Conservation (phyloP, 92 coral and sea anemone species). For the Epizoanthus fatuus region DNA sequence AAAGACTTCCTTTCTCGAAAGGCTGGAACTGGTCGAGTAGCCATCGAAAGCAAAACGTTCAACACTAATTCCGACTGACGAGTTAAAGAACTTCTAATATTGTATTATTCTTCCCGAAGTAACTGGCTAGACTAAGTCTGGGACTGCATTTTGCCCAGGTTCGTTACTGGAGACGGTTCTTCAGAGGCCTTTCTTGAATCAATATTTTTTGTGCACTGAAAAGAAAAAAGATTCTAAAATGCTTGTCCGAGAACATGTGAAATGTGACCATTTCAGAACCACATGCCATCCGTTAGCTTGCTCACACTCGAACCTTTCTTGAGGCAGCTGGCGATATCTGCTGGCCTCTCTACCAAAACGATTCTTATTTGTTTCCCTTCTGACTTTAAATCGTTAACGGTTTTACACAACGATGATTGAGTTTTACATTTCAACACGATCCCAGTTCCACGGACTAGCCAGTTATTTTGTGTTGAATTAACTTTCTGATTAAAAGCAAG, state of each 20-base stretch:
- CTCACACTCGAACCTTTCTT: too few species aligned
- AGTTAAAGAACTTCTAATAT: background rate
- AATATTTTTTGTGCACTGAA: too few species aligned
- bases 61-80: background rate
- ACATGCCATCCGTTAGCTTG: too few species aligned
- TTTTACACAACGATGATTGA: too few species aligned
- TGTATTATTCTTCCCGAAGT: background rate
- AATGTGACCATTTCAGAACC: too few species aligned
- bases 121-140: background rate
- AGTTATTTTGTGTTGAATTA: background rate
- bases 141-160: background rate
- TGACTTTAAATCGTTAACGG: background rate
- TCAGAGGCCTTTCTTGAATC: too few species aligned
- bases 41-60: constrained; percentile 53
- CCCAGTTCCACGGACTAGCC: constrained; percentile 1
- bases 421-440: too few species aligned
- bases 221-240: too few species aligned
- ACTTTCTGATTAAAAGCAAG: background rate
- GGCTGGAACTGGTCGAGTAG: constrained; percentile 93
- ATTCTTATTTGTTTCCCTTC: background rate
- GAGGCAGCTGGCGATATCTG: too few species aligned
- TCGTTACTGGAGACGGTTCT: too few species aligned
- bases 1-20: constrained; percentile 77
- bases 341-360: too few species aligned
- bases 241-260: too few species aligned